Conservation (phyloP, 2,888 invertebrate genomes). For the Leptinotarsa rubiginosa region DNA sequence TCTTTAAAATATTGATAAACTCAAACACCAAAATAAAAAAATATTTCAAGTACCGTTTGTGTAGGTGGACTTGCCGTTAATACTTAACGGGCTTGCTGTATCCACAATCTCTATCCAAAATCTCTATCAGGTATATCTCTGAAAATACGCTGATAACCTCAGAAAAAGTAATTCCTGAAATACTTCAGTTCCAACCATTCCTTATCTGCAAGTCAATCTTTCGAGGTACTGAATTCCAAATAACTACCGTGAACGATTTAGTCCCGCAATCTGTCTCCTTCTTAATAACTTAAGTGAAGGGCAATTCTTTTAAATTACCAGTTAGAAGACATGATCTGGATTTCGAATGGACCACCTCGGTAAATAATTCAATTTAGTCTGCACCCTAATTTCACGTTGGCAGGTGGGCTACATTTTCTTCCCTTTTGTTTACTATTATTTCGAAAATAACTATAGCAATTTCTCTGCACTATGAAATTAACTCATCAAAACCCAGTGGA, state of each 20-base stretch:
- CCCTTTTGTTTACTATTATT: conserved; percentile 54
- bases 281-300: conserved; percentile 32
- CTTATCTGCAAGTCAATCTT: conserved; percentile 11
- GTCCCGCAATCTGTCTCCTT: conserved; percentile 30
- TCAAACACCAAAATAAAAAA: too few species aligned
- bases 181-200: conserved; percentile 9
- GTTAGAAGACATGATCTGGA: conserved; percentile 34
- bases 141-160: too few species aligned
- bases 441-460: conserved; percentile 54
- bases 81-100: too few species aligned
- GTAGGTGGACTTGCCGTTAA: too few species aligned
- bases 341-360: conserved; percentile 46
- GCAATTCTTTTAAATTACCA: conserved; percentile 39
- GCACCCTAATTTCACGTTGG: conserved; percentile 34
- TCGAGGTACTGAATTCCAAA: background rate
- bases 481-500: conserved; percentile 52
- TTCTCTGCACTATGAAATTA: conserved; percentile 53
- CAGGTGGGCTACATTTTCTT: conserved; percentile 51
- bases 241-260: conserved; percentile 31
- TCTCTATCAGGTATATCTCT: too few species aligned
- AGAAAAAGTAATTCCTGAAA: too few species aligned
- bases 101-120: too few species aligned
- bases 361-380: conserved; percentile 35
- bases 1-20: too few species aligned
- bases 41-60: too few species aligned